These are phyloP conservation scores for Eupithecia exiguata DNA, from an alignment of 2,888 invertebrate genomes.

Conservation along the genomic window DNA sequence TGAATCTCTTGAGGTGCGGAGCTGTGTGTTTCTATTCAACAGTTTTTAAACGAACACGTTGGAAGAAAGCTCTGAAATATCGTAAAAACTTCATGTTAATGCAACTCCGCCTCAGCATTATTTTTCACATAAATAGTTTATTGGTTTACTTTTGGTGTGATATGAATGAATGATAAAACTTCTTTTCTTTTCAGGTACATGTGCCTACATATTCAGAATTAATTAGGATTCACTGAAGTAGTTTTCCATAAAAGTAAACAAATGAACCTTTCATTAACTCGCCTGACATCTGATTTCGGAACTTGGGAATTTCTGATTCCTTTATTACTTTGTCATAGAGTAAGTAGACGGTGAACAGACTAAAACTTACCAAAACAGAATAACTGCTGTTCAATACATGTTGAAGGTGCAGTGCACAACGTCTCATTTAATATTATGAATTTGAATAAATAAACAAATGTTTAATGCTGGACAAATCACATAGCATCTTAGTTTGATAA, in stretches of 20 bases:
- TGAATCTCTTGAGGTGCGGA: conserved; percentile 20
- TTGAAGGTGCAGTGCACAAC: not conserved
- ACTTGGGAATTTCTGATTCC: not conserved
- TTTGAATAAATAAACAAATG: too few relatives aligned
- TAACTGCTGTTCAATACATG: not conserved
- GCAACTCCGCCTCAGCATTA: not conserved
- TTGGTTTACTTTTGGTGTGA: not conserved
- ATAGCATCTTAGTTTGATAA: too few relatives aligned
- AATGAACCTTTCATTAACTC: not conserved
- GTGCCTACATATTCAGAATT: not conserved
- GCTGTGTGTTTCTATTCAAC: conserved; percentile 18
- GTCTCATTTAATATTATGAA: not conserved
- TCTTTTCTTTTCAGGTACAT: not conserved
- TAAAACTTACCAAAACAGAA: not conserved
- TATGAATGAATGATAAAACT: not conserved
- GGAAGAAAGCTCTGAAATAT: not conserved
- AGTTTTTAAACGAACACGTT: conserved; percentile 15
- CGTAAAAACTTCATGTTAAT: not conserved
- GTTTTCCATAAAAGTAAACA: not conserved
- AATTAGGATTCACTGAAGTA: too few relatives aligned
- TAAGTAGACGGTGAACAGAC: not conserved
- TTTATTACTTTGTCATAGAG: not conserved
- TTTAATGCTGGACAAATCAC: too few relatives aligned
- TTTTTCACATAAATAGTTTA: not conserved
- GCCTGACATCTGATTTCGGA: not conserved